These are phyloP conservation scores for Carterocephalus palaemon DNA, from an alignment of 2,888 invertebrate genomes.

Conservation along the genomic window DNA sequence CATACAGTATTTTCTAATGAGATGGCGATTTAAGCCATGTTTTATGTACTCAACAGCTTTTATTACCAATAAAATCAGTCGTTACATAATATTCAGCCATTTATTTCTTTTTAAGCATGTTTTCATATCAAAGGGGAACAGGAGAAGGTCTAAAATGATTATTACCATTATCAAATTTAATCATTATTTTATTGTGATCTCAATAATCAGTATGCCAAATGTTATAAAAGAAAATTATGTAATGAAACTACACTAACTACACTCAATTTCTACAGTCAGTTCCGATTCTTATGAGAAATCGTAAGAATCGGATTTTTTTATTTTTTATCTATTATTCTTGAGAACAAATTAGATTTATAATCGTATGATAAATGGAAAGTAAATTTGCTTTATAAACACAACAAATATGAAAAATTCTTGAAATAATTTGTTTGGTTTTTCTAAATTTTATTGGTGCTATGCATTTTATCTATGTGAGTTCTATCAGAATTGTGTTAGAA, in stretches of 20 bases:
- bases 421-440: constrained; percentile 10
- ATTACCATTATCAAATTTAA: background rate
- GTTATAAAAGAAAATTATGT: background rate
- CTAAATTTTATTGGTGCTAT: constrained; percentile 31
- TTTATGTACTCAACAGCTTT: too few species aligned
- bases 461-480: constrained; percentile 15
- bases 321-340: too few species aligned
- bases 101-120: too few species aligned
- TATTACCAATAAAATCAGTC: too few species aligned
- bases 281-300: too few species aligned
- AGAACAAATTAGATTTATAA: too few species aligned
- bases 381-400: constrained; percentile 10
- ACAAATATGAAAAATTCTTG: background rate
- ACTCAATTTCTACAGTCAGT: background rate
- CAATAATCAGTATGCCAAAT: constrained; percentile 10
- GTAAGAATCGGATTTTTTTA: too few species aligned
- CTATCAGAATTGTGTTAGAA: constrained; percentile 21
- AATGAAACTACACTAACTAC: background rate
- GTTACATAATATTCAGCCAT: too few species aligned
- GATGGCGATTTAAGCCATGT: too few species aligned
- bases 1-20: too few species aligned
- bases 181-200: constrained; percentile 3
- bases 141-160: too few species aligned
- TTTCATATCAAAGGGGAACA: too few species aligned
- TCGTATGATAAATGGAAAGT: constrained; percentile 24